Evolutionary conservation across 2,113 vertebrate genomes (phyloP), one percentile per base, ranked within the genome.

Genomic region (Phoxinus phoxinus): DNA sequence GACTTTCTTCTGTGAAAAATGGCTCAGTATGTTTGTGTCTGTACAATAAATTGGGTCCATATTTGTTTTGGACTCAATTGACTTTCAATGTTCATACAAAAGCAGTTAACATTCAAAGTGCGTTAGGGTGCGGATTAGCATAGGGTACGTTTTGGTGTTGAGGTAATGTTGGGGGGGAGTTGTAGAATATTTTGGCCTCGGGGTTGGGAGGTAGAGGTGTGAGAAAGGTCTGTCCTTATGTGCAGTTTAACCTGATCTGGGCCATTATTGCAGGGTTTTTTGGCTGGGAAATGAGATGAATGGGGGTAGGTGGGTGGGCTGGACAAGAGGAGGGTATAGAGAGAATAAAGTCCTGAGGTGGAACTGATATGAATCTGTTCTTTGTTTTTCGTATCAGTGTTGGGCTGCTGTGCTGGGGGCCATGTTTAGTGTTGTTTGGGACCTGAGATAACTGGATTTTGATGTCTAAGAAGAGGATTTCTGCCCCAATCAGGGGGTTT

Each of bases 201-300:
- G 80, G 80, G 25, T 69, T 41, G 27, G 27, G 63, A 65, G 59
- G n/a, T 46, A 81, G 59, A 69, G 80, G 80, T 82, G 80, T 82
- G 80, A 69, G 80, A 82, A 69, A 51, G 19, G 67, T 53, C 81
- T 81, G 82, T 82, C 86, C 87, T 90, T 85, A 83, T 86, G 78
- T 85, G 86, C 84, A 84, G 88, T 86, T 92, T 86, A 93, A 92
- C 88, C 86, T 92, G 89, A 92, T 90, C 84, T 86, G 71, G 87
- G 83, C 37, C 69, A 89, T 87, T 86, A 89, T 89, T 84, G 84
- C 86, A 58, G 89, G 89, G 78, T 86, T 91, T 91, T 63, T 51
- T 44, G 56, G 7, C 7, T 27, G 35, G 37, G 58, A 80, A 80
- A 51, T 72, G 7, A 72, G 81, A 83, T 72, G 58, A 13, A 37